phyloP scores from a whole-genome alignment of 2,797 vertebrate genomes.

The Myotis myotis region DNA sequence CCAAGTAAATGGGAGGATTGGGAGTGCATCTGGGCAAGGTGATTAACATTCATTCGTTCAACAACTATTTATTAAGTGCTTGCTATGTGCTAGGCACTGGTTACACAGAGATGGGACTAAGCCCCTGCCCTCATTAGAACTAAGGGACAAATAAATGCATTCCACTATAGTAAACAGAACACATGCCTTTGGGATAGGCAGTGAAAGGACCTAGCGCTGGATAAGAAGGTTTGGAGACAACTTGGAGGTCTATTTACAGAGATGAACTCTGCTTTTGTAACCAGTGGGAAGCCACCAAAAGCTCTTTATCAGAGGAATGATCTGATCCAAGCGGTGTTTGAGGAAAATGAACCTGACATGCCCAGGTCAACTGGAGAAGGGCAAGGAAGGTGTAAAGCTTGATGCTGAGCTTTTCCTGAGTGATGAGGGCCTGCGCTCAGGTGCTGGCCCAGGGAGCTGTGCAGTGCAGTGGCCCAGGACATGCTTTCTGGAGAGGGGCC shows the following conservation, averaged over 20 bases:
- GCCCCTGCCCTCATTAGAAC: not conserved
- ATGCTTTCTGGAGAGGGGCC: not conserved
- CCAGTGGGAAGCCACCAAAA: not conserved
- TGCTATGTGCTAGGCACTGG: not conserved
- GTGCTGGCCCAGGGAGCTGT: too few relatives aligned
- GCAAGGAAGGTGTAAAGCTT: not conserved
- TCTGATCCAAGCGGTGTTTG: not conserved
- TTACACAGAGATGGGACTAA: not conserved
- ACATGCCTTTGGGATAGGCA: not conserved
- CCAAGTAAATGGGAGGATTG: not conserved
- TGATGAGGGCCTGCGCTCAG: not conserved
- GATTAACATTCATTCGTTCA: not conserved
- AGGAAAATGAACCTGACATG: not conserved
- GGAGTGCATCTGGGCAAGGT: not conserved
- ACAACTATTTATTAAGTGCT: not conserved
- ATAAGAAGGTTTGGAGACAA: not conserved
- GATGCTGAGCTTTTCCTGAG: not conserved
- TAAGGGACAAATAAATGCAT: not conserved
- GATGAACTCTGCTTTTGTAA: not conserved
- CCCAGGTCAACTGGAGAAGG: not conserved
- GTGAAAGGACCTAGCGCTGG: not conserved
- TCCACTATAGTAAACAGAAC: not conserved
- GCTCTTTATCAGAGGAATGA: not conserved
- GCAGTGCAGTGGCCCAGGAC: not conserved
- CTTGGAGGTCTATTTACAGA: not conserved